Evolutionary conservation across 2,888 invertebrate species (phyloP), one percentile per base, ranked within the genome.

Genomic region (Ptilodon capucinus): DNA sequence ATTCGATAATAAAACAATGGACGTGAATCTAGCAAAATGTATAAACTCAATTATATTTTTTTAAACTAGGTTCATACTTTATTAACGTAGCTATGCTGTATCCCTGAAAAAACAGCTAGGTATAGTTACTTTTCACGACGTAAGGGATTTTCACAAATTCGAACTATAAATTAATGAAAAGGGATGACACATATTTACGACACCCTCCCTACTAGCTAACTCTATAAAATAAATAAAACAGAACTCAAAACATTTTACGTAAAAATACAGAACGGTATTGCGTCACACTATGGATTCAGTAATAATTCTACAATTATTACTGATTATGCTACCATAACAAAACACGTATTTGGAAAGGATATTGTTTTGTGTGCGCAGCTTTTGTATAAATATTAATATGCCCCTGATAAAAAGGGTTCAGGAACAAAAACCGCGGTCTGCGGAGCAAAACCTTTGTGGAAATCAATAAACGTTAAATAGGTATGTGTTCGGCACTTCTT

Each of bases 311-410:
- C 14, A 35, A 6, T 14, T 14, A 14, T 9, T 7, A 4, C 14
- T 35, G 9, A 35, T 38, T 19, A 38, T 38, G 19, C 4, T 14
- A 40, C 23, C 19, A 21, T 11, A 39, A 21, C 39, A 39, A 19
- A 39, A 42, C 51, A 48, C 43, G 46, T 51, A 45, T 50, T 40
- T 40, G 45, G 49, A 46, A 49, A 34, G 48, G 51, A 54, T 49
- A 54, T 57, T 51, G 38, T 54, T 46, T 46, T 49, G 32, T 35
- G 41, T 42, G 47, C 46, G 50, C 44, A 50, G 49, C 44, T 40
- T 53, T 46, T 44, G 42, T 49, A 62, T 45, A 53, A 60, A 64
- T 57, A 64, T 60, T 59, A 64, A 60, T 57, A 57, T 61, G n/a
- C 53, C 41, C 47, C 46, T 49, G 48, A 53, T 57, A 53, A 60